Conservation (phyloP, 1,140 invertebrate genomes). For the Panulirus ornatus region DNA sequence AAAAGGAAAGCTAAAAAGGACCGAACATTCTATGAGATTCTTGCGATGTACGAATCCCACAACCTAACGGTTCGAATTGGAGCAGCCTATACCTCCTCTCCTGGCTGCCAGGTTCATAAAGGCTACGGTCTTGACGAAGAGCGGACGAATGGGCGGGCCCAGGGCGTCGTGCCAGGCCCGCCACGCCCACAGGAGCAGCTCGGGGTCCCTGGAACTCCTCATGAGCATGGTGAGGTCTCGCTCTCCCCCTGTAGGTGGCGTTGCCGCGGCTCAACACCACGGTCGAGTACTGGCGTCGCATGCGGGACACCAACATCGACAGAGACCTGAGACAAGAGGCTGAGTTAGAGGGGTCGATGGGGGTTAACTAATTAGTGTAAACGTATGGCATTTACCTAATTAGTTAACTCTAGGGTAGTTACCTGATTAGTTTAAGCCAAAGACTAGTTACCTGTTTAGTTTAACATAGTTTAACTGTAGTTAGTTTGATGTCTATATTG, state of each 20-base stretch:
- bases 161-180: conserved; percentile 40
- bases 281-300: conserved; percentile 25
- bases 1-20: too few relatives aligned
- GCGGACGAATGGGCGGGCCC: conserved; percentile 29
- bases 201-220: conserved; percentile 54
- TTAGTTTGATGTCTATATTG: too few relatives aligned
- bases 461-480: too few relatives aligned
- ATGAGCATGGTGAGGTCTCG: conserved; percentile 53
- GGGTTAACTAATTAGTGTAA: too few relatives aligned
- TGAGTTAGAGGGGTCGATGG: too few relatives aligned
- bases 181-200: conserved; percentile 37
- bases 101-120: conserved; percentile 45
- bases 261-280: background rate
- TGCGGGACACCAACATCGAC: background rate
- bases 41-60: background rate
- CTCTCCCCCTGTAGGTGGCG: conserved; percentile 6
- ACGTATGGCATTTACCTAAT: too few relatives aligned
- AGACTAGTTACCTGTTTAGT: too few relatives aligned
- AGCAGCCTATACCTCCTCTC: conserved; percentile 31
- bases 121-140: conserved; percentile 34
- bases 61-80: background rate
- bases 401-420: too few relatives aligned
- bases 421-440: too few relatives aligned
- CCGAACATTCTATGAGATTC: too few relatives aligned
- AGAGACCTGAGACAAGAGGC: conserved; percentile 6